Percentiles rank a stretch among this genome's conserved stretches.
Conservation (phyloP, 2,888 invertebrate species). For the Heliconius aoede region DNA sequence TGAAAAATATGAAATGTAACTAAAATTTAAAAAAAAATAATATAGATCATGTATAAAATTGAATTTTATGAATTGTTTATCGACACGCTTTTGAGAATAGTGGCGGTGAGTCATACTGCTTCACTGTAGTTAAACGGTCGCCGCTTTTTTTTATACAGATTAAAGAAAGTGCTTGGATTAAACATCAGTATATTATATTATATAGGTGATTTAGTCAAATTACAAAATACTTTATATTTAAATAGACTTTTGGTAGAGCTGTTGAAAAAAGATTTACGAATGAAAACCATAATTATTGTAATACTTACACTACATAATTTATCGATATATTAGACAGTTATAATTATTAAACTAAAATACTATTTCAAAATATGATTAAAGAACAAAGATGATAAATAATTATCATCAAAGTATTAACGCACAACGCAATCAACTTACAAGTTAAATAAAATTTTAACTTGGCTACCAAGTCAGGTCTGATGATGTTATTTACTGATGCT, state of each 20-base stretch:
- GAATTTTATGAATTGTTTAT: slow-evolving; percentile 65
- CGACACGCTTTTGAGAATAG: slow-evolving; percentile 27
- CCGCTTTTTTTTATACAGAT: background rate
- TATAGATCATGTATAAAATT: slow-evolving; percentile 43
- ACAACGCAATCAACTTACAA: too few relatives aligned
- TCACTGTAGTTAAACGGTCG: slow-evolving; percentile 55
- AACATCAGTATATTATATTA: slow-evolving; percentile 46
- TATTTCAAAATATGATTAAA: too few relatives aligned
- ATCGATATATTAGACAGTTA: background rate
- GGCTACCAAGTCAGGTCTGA: too few relatives aligned
- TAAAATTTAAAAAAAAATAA: background rate
- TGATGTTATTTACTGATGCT: too few relatives aligned
- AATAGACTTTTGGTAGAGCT: too few relatives aligned
- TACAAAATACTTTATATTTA: too few relatives aligned
- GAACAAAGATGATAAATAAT: too few relatives aligned
- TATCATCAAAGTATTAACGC: too few relatives aligned
- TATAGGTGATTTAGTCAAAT: too few relatives aligned
- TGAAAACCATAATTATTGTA: too few relatives aligned
- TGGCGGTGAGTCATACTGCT: slow-evolving; percentile 51
- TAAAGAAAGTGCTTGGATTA: slow-evolving; percentile 52
- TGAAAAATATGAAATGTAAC: background rate
- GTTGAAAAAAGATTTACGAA: too few relatives aligned
- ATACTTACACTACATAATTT: background rate
- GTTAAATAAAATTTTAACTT: too few relatives aligned
- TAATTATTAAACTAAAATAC: background rate